Percentiles rank a stretch among this genome's conserved stretches.
phyloP scores from a whole-genome alignment of 2,797 vertebrate species.

The Hypotaenidia okinawae region DNA sequence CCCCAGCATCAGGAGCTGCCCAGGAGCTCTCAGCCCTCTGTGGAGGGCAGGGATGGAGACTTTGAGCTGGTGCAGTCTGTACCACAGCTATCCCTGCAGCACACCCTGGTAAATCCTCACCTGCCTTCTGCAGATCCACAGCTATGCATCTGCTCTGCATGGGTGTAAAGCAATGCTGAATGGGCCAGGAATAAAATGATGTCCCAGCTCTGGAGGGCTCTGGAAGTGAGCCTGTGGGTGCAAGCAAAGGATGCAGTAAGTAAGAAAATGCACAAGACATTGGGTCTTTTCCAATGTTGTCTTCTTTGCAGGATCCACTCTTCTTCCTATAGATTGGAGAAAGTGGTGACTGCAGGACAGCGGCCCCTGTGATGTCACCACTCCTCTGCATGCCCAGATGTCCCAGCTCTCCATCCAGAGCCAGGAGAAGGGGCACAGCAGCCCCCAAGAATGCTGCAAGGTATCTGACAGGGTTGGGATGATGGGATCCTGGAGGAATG shows the following conservation, averaged over 20 bases:
- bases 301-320: neutral
- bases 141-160: neutral
- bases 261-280: neutral
- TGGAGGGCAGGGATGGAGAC: neutral
- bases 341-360: neutral
- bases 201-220: neutral
- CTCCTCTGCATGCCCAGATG: neutral
- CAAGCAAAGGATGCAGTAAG: neutral
- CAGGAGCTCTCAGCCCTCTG: accelerated
- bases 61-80: neutral
- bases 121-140: neutral
- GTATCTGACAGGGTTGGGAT: neutral
- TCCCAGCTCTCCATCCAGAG: neutral
- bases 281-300: neutral
- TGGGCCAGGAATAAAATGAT: neutral
- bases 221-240: neutral
- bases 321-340: neutral
- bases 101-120: neutral
- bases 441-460: neutral
- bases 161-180: neutral
- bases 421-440: neutral
- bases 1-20: neutral
- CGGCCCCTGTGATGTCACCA: accelerated
- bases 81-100: neutral
- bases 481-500: neutral